Conservation (phyloP, 2,113 vertebrate species). For the Protobothrops mucrosquamatus region DNA sequence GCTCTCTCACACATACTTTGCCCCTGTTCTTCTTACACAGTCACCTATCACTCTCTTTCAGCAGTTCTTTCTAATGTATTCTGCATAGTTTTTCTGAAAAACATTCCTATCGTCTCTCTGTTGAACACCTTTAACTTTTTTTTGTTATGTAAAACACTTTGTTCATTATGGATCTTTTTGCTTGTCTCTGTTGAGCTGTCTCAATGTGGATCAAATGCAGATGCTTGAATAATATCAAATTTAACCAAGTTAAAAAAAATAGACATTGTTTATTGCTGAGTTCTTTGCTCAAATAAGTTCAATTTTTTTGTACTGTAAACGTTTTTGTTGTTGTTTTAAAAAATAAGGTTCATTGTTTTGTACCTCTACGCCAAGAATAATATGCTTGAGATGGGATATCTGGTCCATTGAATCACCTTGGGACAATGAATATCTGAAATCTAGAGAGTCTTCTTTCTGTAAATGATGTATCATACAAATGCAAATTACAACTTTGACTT, state of each 20-base stretch:
- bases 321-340: not conserved
- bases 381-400: slow-evolving; percentile 11
- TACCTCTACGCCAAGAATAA: slow-evolving; percentile 1
- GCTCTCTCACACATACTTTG: not conserved
- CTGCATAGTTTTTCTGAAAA: slow-evolving; percentile 25
- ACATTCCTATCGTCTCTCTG: not conserved
- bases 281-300: slow-evolving; percentile 35
- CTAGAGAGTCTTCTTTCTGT: slow-evolving; percentile 26
- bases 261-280: not conserved
- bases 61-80: slow-evolving; percentile 11
- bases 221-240: slow-evolving; percentile 35
- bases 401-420: slow-evolving; percentile 3
- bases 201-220: slow-evolving; percentile 19
- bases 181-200: slow-evolving; percentile 10
- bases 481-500: slow-evolving; percentile 49
- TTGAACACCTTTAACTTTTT: slow-evolving; percentile 7
- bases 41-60: not conserved
- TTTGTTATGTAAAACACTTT: slow-evolving; percentile 36
- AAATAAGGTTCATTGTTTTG: slow-evolving; percentile 13
- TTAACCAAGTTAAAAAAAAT: slow-evolving; percentile 1
- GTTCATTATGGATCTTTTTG: slow-evolving; percentile 32
- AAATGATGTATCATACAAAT: slow-evolving; percentile 16
- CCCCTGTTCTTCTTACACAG: not conserved
- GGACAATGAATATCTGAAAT: slow-evolving; percentile 32
- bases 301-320: slow-evolving; percentile 28